Evolutionary conservation across 2,113 vertebrate genomes (phyloP), one percentile per base, ranked within the genome.

Genomic region (Melozone crissalis): DNA sequence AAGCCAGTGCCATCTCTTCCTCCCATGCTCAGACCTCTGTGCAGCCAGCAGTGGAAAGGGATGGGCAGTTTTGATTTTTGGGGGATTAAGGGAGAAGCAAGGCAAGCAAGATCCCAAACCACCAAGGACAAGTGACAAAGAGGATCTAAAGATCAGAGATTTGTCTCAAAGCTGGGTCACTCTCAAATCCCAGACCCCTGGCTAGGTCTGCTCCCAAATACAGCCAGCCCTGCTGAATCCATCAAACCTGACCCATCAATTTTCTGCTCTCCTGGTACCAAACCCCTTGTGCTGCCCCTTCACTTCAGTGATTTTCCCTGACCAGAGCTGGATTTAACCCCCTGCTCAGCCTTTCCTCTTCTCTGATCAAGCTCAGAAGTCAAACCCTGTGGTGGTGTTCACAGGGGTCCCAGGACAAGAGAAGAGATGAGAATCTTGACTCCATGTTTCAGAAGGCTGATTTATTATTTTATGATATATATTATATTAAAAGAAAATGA

Each of bases 1-100:
- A 28, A 57, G 24, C 27, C 68, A 41, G 6, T 0, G 2, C 35
- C 1, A 0, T 3, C 33, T 27, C 72, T 46, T 26, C 72, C 30
- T 47, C 41, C 9, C 13, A 0, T 2, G 7, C 51, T 44, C 27
- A 18, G 24, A 12, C 15, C 31, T 59, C 35, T 17, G 13, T 18
- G 37, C 24, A 55, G 12, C 10, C 39, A 41, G 35, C 33, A 33
- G 12, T 17, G 44, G 21, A 37, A 47, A 44, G 5, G 4, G 20
- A 4, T 18, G 46, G 44, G 15, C 10, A 43, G 27, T 43, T 76
- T 19, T 44, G 37, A 35, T 69, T n/a, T 68, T 35, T 1, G 27
- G 21, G 44, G 31, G 12, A 37, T 73, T 27, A 31, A 66, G 15
- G 1, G 4, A 74, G 31, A 41, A 82, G 13, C 8, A 1, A 74